Conservation (phyloP, 2,113 vertebrate species). For the Pomatorhinus ruficollis region DNA sequence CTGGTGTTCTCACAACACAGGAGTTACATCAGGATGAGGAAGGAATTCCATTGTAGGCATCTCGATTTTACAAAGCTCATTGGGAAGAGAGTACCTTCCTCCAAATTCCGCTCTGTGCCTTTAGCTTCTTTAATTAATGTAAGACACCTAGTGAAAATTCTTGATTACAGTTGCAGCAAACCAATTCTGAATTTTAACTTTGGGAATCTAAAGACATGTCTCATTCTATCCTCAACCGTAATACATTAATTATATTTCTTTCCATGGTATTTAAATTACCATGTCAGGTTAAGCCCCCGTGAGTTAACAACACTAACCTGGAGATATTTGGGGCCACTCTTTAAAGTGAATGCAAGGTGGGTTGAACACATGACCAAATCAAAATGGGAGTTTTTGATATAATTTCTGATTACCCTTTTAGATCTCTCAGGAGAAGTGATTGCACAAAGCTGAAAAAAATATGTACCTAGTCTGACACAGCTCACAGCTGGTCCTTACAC, state of each 20-base stretch:
- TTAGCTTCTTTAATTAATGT: neutral
- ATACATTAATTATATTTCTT: neutral
- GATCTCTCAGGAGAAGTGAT: neutral
- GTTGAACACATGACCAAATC: neutral
- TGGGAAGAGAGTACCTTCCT: neutral
- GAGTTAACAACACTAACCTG: neutral
- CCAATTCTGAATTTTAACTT: neutral
- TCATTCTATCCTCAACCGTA: neutral
- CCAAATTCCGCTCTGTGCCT: neutral
- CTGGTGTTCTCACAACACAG: neutral
- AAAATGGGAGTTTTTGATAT: neutral
- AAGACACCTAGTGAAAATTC: neutral
- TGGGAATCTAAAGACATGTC: neutral
- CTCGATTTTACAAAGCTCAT: neutral
- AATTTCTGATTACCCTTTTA: accelerated
- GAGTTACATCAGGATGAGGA: neutral
- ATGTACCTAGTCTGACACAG: accelerated
- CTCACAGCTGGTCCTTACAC: neutral
- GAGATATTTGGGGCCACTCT: neutral
- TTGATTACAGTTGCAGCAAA: neutral
- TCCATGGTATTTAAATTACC: neutral
- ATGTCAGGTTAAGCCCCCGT: neutral
- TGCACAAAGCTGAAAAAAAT: neutral
- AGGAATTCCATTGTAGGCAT: neutral
- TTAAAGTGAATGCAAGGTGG: neutral